Evolutionary conservation across 2,113 vertebrate genomes (phyloP).

Genomic region (Myodes glareolus): DNA sequence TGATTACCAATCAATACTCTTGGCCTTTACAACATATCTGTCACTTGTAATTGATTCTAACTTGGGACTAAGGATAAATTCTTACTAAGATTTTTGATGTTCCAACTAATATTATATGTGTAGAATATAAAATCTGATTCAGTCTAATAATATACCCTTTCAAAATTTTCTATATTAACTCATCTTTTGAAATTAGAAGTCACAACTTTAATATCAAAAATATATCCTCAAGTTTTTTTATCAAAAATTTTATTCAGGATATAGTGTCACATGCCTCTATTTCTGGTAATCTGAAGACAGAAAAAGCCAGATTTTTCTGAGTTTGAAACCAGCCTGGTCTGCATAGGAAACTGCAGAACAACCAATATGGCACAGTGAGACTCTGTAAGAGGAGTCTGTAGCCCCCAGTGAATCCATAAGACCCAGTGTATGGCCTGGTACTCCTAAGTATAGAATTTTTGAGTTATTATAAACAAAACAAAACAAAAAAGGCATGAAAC

Average conservation of each 20-base stretch:
- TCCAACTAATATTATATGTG: not conserved
- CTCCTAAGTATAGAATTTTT: not conserved
- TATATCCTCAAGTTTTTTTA: not conserved
- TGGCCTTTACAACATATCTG: not conserved
- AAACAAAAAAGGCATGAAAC: not conserved
- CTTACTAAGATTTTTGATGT: not conserved
- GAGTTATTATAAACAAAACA: not conserved
- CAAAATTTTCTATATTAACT: not conserved
- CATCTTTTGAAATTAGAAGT: not conserved
- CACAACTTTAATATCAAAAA: not conserved
- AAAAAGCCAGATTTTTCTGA: not conserved
- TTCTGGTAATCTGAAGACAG: not conserved
- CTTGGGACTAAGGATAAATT: not conserved
- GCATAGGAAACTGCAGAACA: not conserved
- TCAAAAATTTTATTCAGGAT: not conserved
- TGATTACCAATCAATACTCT: not conserved
- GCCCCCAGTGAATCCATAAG: not conserved
- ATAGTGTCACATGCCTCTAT: not conserved
- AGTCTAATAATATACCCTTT: not conserved
- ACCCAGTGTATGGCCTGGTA: not conserved
- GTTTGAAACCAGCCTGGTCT: not conserved
- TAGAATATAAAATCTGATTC: not conserved
- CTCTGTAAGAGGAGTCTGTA: not conserved
- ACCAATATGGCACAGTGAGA: not conserved
- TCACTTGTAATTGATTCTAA: not conserved